phyloP scores from a whole-genome alignment of 2,888 invertebrate species.

The Ochropleura leucogaster region DNA sequence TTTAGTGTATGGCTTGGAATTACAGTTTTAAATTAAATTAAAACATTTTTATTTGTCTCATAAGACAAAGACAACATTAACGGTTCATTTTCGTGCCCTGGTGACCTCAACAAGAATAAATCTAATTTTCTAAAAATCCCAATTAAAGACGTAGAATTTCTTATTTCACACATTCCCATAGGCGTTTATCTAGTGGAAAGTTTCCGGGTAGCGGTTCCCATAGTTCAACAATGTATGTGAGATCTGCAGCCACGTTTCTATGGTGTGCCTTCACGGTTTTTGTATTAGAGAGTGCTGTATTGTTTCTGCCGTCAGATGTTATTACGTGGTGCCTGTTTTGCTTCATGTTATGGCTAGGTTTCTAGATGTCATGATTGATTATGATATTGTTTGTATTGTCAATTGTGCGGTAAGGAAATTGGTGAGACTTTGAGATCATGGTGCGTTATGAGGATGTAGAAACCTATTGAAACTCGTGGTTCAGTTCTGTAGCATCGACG shows the following conservation, averaged over 20 bases:
- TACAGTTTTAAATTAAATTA: too few relatives aligned
- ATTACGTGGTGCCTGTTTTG: slow-evolving; percentile 56
- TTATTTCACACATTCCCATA: slow-evolving; percentile 64
- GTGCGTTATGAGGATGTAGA: not conserved
- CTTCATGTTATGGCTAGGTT: slow-evolving; percentile 40
- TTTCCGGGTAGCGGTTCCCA: slow-evolving; percentile 80
- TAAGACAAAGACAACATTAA: slow-evolving; percentile 13
- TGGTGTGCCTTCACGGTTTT: slow-evolving; percentile 70
- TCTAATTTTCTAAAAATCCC: slow-evolving; percentile 27
- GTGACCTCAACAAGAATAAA: slow-evolving; percentile 26
- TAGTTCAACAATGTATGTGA: slow-evolving; percentile 75
- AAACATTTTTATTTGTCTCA: not conserved
- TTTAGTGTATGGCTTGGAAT: not conserved
- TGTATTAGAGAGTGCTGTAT: slow-evolving; percentile 70
- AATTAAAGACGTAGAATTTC: slow-evolving; percentile 59
- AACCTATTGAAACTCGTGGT: not conserved
- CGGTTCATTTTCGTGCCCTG: slow-evolving; percentile 3
- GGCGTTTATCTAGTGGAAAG: slow-evolving; percentile 73
- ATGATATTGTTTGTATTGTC: slow-evolving; percentile 33
- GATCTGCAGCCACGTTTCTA: slow-evolving; percentile 71
- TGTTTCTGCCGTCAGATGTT: slow-evolving; percentile 63
- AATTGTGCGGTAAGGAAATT: slow-evolving; percentile 10
- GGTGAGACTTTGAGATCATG: not conserved
- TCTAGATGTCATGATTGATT: slow-evolving; percentile 55
- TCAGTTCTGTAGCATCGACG: not conserved